phyloP scores from a whole-genome alignment of 2,888 invertebrate species.

The Clistopyga incitator region DNA sequence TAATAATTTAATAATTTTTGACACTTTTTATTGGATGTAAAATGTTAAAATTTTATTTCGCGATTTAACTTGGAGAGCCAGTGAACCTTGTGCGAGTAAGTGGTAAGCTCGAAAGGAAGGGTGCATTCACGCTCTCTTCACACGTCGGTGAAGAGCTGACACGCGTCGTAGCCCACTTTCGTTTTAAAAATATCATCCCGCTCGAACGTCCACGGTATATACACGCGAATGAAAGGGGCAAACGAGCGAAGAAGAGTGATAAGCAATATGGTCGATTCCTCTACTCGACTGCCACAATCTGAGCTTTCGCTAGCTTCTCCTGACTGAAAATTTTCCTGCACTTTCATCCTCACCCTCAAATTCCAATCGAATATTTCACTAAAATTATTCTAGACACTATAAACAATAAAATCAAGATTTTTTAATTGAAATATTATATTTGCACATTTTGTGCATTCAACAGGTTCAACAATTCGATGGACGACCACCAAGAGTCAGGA shows the following conservation, averaged over 20 bases:
- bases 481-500: constrained; percentile 68
- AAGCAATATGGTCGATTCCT: constrained; percentile 31
- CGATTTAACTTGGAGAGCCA: constrained; percentile 55
- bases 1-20: no score
- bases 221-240: constrained; percentile 23
- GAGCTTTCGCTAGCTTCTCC: constrained; percentile 22
- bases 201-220: constrained; percentile 14
- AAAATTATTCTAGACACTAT: not conserved
- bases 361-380: not conserved
- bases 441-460: not conserved
- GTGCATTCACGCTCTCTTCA: constrained; percentile 56
- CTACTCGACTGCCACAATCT: constrained; percentile 21
- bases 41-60: constrained; percentile 30
- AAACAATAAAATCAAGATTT: not conserved
- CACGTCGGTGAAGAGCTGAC: constrained; percentile 51
- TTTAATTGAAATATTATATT: no score
- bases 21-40: constrained; percentile 20
- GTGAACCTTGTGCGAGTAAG: constrained; percentile 53
- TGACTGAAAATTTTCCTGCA: not conserved
- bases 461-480: constrained; percentile 57
- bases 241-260: constrained; percentile 45
- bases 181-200: constrained; percentile 67
- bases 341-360: not conserved
- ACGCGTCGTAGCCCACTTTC: constrained; percentile 67
- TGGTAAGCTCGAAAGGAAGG: constrained; percentile 32